Percentiles rank a stretch among this genome's conserved stretches.
These are phyloP conservation scores for Alca torda DNA, from an alignment of 2,797 vertebrate species.

Conservation along the genomic window DNA sequence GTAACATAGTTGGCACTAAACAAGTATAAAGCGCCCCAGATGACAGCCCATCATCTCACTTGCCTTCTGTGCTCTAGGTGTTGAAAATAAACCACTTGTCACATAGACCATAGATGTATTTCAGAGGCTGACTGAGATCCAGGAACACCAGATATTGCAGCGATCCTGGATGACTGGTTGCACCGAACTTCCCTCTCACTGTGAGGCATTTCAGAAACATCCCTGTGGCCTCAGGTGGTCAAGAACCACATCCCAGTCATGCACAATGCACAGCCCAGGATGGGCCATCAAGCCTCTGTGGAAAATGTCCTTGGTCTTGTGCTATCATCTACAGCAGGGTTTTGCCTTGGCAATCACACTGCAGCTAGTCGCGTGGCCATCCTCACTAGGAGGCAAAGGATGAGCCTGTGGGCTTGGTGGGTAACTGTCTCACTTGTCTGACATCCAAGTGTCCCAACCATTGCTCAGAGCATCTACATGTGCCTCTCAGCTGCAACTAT, in stretches of 20 bases:
- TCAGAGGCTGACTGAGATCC: conserved; percentile 18
- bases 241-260: not conserved
- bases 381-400: not conserved
- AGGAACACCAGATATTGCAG: not conserved
- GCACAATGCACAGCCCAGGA: not conserved
- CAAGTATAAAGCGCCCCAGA: conserved; percentile 57
- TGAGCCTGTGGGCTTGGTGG: not conserved
- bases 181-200: not conserved
- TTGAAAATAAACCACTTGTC: conserved; percentile 58
- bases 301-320: not conserved
- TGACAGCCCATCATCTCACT: conserved; percentile 72
- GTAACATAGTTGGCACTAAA: conserved; percentile 66
- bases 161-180: not conserved
- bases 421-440: not conserved
- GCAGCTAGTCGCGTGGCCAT: not conserved
- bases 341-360: not conserved
- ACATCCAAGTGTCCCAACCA: not conserved
- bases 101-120: not conserved
- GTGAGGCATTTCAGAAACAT: not conserved
- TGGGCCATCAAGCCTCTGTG: not conserved
- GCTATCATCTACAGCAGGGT: not conserved
- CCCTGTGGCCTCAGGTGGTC: not conserved
- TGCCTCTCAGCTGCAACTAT: not conserved
- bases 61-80: conserved; percentile 41
- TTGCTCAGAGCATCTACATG: not conserved